Evolutionary conservation across 2,888 invertebrate genomes (phyloP), one percentile per base, ranked within the genome.

Genomic region (Lasioglossum marginatum): DNA sequence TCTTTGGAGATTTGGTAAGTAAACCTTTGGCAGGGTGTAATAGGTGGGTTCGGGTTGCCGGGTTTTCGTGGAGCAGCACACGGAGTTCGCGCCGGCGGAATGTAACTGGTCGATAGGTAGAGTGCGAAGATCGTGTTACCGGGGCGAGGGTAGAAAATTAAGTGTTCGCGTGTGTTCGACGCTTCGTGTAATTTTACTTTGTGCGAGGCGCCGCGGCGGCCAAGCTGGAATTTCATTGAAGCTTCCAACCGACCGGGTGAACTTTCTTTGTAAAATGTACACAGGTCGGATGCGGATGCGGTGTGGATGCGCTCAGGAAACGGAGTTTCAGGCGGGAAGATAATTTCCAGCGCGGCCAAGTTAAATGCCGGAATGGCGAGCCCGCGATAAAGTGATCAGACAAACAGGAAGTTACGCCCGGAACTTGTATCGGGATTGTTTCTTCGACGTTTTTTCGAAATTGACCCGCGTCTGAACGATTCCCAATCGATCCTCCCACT

Each of bases 241-340:
- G 84, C 81, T 86, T 78, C 63, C 78, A 87, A 80, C 79, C 73
- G 76, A 63, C 72, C 31, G 45, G 34, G 71, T 63, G 74, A 89
- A 85, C 68, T 90, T 90, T 88, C 89, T 90, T 88, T 88, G 81
- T 74, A 84, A 87, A 85, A 88, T 63, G 83, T 78, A 81, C 82
- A 81, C 77, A 77, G 80, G 60, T 71, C 48, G 77, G 57, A 31
- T 63, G 31, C 63, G 63, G 63, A 63, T 63, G 63, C 19, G 40
- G 45, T 12, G 52, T 16, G 52, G 68, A 68, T 70, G 70, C 79
- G 19, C 52, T 48, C 63, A 60, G 68, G 82, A 85, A 85, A 82
- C 79, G 77, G 77, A 75, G 72, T 82, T 81, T 83, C 71, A 31
- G 52, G 68, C 71, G 74, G 48, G 73, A 80, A 81, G 83, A 88